phyloP scores from a whole-genome alignment of 2,797 vertebrate genomes.

The Cossypha niveicapilla region DNA sequence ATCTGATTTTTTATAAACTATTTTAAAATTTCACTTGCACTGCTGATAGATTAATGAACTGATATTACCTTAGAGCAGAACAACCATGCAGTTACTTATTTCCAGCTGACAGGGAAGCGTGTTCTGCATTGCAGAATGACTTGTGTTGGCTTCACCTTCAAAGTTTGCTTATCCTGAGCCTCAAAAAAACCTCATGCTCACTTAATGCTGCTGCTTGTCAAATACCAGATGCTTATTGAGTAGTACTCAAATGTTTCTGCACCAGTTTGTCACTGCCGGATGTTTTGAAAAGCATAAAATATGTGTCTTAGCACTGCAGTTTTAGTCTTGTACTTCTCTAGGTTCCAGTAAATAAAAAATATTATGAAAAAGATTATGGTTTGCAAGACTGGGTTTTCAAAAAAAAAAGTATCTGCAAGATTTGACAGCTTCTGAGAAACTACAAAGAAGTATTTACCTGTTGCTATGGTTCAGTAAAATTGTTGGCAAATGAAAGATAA shows the following conservation, averaged over 20 bases:
- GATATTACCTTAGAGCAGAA: neutral
- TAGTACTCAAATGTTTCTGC: neutral
- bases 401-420: rapidly evolving
- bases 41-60: neutral
- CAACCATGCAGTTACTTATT: neutral
- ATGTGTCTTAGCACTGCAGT: neutral
- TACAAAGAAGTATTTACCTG: neutral
- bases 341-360: neutral
- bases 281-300: neutral
- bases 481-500: neutral
- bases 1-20: neutral
- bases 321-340: neutral
- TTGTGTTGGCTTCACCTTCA: neutral
- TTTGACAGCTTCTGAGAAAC: neutral
- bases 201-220: neutral
- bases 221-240: neutral
- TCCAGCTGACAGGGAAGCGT: neutral
- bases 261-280: neutral
- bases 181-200: neutral
- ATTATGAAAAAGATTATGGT: neutral
- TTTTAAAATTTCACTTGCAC: neutral
- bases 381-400: neutral
- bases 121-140: neutral
- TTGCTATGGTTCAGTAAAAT: neutral
- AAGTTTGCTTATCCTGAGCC: neutral